Evolutionary conservation across 2,888 invertebrate genomes (phyloP), one percentile per base, ranked within the genome.

Genomic region (Nephrotoma flavescens): DNA sequence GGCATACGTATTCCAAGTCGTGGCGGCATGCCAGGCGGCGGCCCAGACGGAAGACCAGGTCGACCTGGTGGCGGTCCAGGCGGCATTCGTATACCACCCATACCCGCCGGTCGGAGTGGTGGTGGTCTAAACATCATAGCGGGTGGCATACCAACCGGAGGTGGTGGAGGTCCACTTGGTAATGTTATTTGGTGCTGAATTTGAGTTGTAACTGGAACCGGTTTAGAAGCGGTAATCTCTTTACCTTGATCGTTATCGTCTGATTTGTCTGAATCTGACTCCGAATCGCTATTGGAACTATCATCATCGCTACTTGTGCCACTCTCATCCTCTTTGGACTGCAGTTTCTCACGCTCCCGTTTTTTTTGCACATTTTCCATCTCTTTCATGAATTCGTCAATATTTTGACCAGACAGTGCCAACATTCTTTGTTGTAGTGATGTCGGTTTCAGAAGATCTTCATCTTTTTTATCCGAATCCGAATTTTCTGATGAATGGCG

Each of bases 341-440:
- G 71, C 0, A 71, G 5, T 88, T 94, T 92, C 89, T 95, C 95
- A n/a, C 93, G 92, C 89, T 95, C 96, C 88, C 95, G 93, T 90
- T 96, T 96, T 89, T 94, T 95, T 88, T 96, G 96, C 0, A 96
- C 96, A 88, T 95, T 96, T 91, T 97, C 97, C 96, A 96, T 97
- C 93, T 97, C 97, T 90, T 96, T 96, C 96, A 97, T 97, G 89
- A 97, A 97, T 88, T 96, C 96, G 89, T 97, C 97, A 31, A 97
- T 96, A 89, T 97, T 97, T 92, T 98, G 97, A 0, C 97, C 97
- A 11, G 97, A 96, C 89, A 97, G 93, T n/a, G 95, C 95, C 89
- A 97, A 92, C 96, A 97, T 97, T 89, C 96, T 95, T 89, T 97
- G 96, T 90, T 97, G 97, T 45, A 97, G 90, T 0, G 96, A 95